Base-by-base conservation (phyloP, 2,113 vertebrate genomes). In the Speoplatyrhinus poulsoni region DNA sequence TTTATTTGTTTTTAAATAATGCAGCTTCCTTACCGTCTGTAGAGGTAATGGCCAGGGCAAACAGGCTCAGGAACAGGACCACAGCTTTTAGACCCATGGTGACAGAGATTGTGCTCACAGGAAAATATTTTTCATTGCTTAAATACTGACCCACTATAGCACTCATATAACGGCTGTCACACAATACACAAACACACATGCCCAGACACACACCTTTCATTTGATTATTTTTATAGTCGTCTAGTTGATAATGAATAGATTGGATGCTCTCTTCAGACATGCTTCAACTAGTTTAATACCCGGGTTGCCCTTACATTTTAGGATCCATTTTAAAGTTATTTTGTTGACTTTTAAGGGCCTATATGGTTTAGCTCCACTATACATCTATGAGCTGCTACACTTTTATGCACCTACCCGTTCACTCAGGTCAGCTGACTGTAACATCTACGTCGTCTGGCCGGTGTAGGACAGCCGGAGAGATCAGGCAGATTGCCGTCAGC, bases 41-140 rank as follows among this genome's bases (percentile, higher is more conserved):
- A 15, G 48, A 68, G 52, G 33, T 59, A 74, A 90, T 61, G 62
- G 79, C 64, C 72, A 86, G 17, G 16, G 62, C 19, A 12, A 67
- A 87, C 59, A 90, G 57, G 17, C 77, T 65, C 54, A 90, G 50
- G 26, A 83, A 15, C 47, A 84, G 41, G 4, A 81, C 13, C 0
- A 57, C 46, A 13, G 55, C 46, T 81, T 82, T 89, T 60, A 81
- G 72, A 62, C 90, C 89, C 92, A 93, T 93, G 79, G 46, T 71
- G 69, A 68, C 54, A 65, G 26, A 36, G 32, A 67, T 49, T 67
- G 6, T 81, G 55, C 69, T 9, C 15, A 0, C 17, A 58, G 11
- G 6, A 55, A 36, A 13, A 7, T 12, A 6, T 15, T 46, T 15
- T 9, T 16, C 3, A 12, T 15, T 56, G n/a, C 59, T 81, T 87